Base-by-base conservation (phyloP, 2,113 vertebrate species). In the Chloebia gouldiae region DNA sequence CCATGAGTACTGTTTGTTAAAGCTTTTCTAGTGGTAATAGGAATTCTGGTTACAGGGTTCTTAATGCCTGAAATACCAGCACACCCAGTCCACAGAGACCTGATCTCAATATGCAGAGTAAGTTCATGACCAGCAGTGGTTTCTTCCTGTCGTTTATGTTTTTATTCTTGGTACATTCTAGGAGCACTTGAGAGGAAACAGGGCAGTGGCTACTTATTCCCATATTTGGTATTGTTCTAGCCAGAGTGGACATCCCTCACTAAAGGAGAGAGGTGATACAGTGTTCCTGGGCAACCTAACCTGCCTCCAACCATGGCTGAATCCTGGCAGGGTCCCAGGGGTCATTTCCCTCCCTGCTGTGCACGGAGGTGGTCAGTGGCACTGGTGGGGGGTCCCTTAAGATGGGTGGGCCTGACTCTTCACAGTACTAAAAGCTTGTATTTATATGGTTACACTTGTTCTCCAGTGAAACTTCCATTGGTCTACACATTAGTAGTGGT, bases 61-160 rank as follows among this genome's bases (percentile, higher is more conserved):
- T 93, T 95, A 92, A 82, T 97, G 94, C 95, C 83, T 97, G 94
- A 97, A 97, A 98, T 97, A 95, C 95, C 94, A 96, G 92, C 91
- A 97, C 97, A 25, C 97, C 97, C 96, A 95, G 83, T 97, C 97
- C 91, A 54, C 49, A 89, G 97, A 96, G 97, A 96, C 75, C 70
- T 94, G 95, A 93, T 94, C 93, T 97, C 96, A 94, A 35, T 78
- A 73, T 71, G 85, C 92, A 83, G 76, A 92, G 2, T 51, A 81
- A 92, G 23, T 31, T 96, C 89, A 87, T 88, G 93, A 92, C 94
- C 72, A 94, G 60, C 93, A 91, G 96, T 97, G 95, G 90, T 95
- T 97, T 97, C 94, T 98, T 97, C 84, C 95, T 97, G 96, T 77
- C 94, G 37, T 92, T 78, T 81, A 59, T 82, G 59, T 25, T 92